Evolutionary conservation across 1,140 invertebrate species (phyloP).

Genomic region (Helicoverpa zea): DNA sequence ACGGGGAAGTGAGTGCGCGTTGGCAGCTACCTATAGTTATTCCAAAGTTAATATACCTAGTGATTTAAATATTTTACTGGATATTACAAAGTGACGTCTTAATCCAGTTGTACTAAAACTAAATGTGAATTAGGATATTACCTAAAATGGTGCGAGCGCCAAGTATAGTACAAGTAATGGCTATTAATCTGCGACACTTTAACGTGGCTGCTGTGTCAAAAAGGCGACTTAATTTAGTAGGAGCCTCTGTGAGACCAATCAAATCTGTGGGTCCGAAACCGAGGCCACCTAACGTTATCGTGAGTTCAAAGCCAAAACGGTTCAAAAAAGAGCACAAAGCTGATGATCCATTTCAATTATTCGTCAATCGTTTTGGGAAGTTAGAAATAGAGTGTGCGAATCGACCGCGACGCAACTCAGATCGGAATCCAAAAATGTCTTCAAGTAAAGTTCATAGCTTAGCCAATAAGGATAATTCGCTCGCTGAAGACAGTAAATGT

Average conservation of each 20-base stretch:
- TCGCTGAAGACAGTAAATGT: background rate
- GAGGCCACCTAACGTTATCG: background rate
- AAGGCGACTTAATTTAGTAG: background rate
- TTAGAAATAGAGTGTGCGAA: background rate
- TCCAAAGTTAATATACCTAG: no score
- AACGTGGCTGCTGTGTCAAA: background rate
- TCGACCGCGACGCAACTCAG: background rate
- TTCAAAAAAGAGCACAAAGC: background rate
- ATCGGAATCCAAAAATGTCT: background rate
- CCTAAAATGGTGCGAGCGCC: background rate
- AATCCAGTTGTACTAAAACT: no score
- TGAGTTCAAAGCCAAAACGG: background rate
- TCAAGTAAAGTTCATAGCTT: background rate
- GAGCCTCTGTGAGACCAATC: background rate
- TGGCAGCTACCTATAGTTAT: background rate
- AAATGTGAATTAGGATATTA: no score
- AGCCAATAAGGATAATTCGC: background rate
- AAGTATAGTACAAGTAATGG: no score
- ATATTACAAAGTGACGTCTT: no score
- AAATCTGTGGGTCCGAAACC: background rate
- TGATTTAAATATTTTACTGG: no score
- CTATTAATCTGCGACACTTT: background rate
- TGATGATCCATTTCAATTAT: background rate
- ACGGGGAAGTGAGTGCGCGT: background rate
- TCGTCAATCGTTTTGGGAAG: background rate